Evolutionary conservation across 2,113 vertebrate genomes (phyloP), one percentile per base, ranked within the genome.

Genomic region (Brachionichthys hirsutus): DNA sequence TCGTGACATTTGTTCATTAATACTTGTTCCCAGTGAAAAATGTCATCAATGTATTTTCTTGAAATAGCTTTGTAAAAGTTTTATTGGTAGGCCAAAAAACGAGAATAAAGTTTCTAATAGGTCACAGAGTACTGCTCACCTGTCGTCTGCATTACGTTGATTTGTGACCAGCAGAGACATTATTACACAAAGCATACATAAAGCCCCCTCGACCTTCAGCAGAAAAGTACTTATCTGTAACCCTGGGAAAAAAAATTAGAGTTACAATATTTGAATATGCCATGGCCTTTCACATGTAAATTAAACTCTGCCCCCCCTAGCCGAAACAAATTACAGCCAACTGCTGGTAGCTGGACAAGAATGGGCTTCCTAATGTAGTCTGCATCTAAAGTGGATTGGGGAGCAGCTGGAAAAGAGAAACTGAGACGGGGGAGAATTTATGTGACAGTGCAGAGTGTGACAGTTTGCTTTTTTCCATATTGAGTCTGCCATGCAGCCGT

Each of bases 291-390:
- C 85, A 87, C 74, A 89, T 89, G 88, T 78, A 86, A 89, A 89
- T 89, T 62, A 72, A 75, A 80, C 81, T 83, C 70, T 84, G 81
- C 77, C 75, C 79, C 79, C 85, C 81, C 65, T 50, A 80, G 77
- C 85, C 81, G 81, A 86, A 84, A 89, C 88, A 89, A 88, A 89
- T 89, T 85, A 88, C 74, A 84, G 84, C 85, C 85, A 88, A 89
- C 82, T 88, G 85, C 87, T 87, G 78, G 85, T 85, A 84, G 80
- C 68, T 84, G 79, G 81, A 79, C 82, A 54, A 85, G 84, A 89
- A 89, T 88, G 85, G 87, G 75, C 60, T 67, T 88, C 60, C 74
- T 87, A 84, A 87, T 84, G 88, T 83, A 88, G 85, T 79, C 84
- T 75, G 83, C 79, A 82, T 81, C 76, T 89, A 88, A 87, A 89